phyloP scores from a whole-genome alignment of 2,113 vertebrate genomes.

The Hippopotamus amphibius region DNA sequence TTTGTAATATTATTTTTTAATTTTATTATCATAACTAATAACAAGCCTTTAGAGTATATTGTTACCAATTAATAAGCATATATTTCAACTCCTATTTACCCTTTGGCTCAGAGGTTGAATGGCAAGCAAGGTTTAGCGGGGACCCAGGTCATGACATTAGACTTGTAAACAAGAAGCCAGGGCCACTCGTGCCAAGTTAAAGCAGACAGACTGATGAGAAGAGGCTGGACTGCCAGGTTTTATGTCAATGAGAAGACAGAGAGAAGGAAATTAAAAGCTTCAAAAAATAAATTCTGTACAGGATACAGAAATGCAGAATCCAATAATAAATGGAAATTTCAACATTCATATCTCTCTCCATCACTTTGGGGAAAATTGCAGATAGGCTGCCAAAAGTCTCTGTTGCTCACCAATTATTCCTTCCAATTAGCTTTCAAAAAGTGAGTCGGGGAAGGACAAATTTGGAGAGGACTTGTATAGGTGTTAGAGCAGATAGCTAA shows the following conservation, averaged over 20 bases:
- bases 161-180: neutral
- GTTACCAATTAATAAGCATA: neutral
- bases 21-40: neutral
- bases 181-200: neutral
- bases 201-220: neutral
- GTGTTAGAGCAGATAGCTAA: neutral
- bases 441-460: neutral
- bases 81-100: neutral
- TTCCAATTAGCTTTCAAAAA: neutral
- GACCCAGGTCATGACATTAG: neutral
- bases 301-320: slow-evolving; percentile 13
- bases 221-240: neutral
- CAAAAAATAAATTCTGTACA: neutral
- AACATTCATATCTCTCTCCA: neutral
- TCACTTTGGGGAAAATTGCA: neutral
- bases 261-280: neutral
- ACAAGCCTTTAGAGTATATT: neutral
- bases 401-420: neutral
- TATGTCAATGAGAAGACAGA: neutral
- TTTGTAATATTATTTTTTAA: neutral
- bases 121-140: neutral
- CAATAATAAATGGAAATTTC: neutral
- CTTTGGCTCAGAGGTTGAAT: neutral
- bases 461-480: neutral
- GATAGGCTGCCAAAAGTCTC: neutral